These are phyloP conservation scores for Microplitis deprimator DNA, from an alignment of 2,888 invertebrate genomes.

Conservation along the genomic window DNA sequence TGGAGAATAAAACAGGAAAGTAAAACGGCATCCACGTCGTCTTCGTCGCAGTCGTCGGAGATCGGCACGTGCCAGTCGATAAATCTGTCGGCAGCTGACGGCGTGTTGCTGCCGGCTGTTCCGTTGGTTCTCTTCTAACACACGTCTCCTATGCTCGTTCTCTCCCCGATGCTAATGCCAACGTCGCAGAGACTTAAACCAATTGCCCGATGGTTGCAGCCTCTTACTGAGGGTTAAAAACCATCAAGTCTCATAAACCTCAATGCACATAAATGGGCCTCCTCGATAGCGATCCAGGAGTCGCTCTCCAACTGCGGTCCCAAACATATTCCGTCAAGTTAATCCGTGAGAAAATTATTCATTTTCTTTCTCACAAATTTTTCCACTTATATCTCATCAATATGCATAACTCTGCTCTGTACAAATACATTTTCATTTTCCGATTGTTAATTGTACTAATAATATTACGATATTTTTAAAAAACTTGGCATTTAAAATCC, in stretches of 20 bases:
- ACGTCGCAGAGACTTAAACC: constrained; percentile 21
- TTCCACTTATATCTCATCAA: no score
- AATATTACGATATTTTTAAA: not conserved
- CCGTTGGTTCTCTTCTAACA: constrained; percentile 6
- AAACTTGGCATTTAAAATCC: not conserved
- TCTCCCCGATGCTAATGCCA: not conserved
- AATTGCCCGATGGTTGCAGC: not conserved
- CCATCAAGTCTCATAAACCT: constrained; percentile 2
- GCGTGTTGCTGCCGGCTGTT: constrained; percentile 58
- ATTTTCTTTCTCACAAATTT: not conserved
- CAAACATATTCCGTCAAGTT: not conserved
- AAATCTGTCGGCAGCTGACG: constrained; percentile 72
- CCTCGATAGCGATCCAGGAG: not conserved
- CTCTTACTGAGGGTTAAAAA: constrained; percentile 2
- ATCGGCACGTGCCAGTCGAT: constrained; percentile 72
- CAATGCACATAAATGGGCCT: not conserved
- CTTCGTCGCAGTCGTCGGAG: constrained; percentile 44
- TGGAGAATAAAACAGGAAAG: constrained; percentile 35
- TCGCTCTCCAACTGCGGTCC: not conserved
- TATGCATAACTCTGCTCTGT: no score
- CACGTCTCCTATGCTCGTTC: not conserved
- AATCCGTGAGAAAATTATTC: not conserved
- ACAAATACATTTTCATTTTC: no score
- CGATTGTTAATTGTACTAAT: not conserved
- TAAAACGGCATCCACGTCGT: constrained; percentile 39